Base-by-base conservation (phyloP, 2,888 invertebrate genomes). In the Lepeophtheirus nordmannii region DNA sequence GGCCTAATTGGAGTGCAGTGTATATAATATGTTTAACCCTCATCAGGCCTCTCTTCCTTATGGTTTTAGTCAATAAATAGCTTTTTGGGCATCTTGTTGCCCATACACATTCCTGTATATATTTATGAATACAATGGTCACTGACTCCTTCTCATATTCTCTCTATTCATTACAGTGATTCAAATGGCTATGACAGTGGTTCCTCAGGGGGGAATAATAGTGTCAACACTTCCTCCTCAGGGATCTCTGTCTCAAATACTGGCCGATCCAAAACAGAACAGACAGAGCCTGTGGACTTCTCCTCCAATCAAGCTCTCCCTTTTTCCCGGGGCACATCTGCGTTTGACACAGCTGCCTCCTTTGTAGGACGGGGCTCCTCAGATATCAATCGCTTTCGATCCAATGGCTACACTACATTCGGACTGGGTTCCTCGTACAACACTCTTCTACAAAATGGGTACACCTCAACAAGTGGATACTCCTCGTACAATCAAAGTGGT, bases 271-370 rank as follows among this genome's bases (percentile, higher is more conserved):
- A 56, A 10, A 12, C 20, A 22, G 72, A 72, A 67, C 74, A 74
- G 69, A 72, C 73, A 22, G 75, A 74, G 68, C 74, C 74, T 10
- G 73, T 74, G 57, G 74, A 74, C 69, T 74, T 74, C 69, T 73
- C 73, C 17, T 37, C 39, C 30, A 22, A 22, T 23, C 60, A 39
- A 22, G 30, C 58, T 9, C 37, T 57, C n/a, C 11, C 22, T 11
- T 57, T 57, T 37, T 37, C 61, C 23, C 40, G 64, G 3, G 62
- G 62, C 17, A 41, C 46, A 30, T 46, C 53, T 8, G 53, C 8
- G 14, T 46, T 46, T 17, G 53, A 46, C 17, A 5, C 53, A 5
- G 64, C 23, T 38, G 39, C 66, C 22, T 58, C 62, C 7, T 22
- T 22, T 12, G 41, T 56, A 7, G 23, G 46, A 17, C 22, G 63